Percentiles rank a stretch among this genome's conserved stretches.
Conservation (phyloP, 2,888 invertebrate species). For the Apeira syringaria region DNA sequence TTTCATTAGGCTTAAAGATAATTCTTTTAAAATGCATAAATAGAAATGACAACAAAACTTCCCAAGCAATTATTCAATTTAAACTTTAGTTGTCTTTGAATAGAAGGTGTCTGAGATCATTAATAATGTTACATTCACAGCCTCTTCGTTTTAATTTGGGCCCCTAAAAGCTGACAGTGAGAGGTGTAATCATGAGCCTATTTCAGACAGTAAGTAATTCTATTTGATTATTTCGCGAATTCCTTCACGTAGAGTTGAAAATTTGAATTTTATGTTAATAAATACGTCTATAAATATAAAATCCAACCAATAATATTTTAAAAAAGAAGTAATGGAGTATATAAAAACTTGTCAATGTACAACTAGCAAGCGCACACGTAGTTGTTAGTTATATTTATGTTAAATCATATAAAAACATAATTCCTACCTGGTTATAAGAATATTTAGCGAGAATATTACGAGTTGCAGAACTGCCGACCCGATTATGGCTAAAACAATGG, state of each 20-base stretch:
- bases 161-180: constrained; percentile 39
- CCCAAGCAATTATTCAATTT: constrained; percentile 13
- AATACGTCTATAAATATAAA: too few species aligned
- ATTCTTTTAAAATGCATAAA: constrained; percentile 1
- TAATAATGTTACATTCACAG: constrained; percentile 45
- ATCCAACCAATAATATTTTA: too few species aligned
- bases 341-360: too few species aligned
- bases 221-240: constrained; percentile 40
- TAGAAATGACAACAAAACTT: constrained; percentile 8
- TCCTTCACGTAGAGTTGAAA: constrained; percentile 29
- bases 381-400: too few species aligned
- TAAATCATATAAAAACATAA: too few species aligned
- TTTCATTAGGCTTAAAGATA: too few species aligned
- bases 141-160: constrained; percentile 46
- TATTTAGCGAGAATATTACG: too few species aligned
- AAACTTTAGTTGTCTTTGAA: constrained; percentile 11
- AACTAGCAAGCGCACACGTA: too few species aligned
- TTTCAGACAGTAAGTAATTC: constrained; percentile 52
- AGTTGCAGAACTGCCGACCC: too few species aligned
- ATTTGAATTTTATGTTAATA: constrained; percentile 20
- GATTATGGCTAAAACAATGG: too few species aligned
- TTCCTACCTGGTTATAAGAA: too few species aligned
- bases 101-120: constrained; percentile 35
- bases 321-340: too few species aligned
- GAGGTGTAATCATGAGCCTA: constrained; percentile 51